These are phyloP conservation scores for Formica exsecta DNA, from an alignment of 1,140 invertebrate species.

Conservation along the genomic window DNA sequence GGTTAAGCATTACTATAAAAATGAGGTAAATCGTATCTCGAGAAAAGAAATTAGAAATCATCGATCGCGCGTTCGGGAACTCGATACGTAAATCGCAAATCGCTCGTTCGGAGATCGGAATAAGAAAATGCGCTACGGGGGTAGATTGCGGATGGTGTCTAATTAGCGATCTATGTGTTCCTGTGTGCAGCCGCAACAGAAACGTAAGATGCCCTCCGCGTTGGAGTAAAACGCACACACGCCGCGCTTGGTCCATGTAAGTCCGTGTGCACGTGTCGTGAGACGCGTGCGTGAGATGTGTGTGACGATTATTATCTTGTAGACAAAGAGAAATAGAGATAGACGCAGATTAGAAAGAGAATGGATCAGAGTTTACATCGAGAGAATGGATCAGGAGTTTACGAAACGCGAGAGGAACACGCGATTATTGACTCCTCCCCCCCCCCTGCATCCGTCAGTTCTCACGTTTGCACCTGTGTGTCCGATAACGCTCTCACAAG, in stretches of 20 bases:
- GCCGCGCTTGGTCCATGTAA: conserved; percentile 86
- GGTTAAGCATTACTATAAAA: not conserved
- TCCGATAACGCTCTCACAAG: conserved; percentile 59
- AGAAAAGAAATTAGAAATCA: not conserved
- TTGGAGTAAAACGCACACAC: conserved; percentile 83
- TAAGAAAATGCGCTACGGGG: not conserved
- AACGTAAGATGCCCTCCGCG: conserved; percentile 83
- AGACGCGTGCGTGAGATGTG: conserved; percentile 59
- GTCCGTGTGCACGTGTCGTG: conserved; percentile 79
- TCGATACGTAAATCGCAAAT: not conserved
- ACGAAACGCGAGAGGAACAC: conserved; percentile 47
- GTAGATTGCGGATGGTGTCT: conserved; percentile 50
- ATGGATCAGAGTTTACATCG: not conserved
- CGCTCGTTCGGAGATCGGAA: not conserved
- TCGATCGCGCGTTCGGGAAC: not conserved
- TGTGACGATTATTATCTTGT: conserved; percentile 43
- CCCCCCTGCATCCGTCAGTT: conserved; percentile 67
- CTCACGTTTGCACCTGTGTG: conserved; percentile 64
- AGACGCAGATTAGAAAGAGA: conserved; percentile 22
- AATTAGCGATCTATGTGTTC: conserved; percentile 80
- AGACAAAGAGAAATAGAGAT: conserved; percentile 31
- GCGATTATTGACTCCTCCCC: not conserved
- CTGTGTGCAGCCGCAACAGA: conserved; percentile 84
- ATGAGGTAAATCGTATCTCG: not conserved
- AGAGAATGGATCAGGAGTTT: not conserved